Conservation (phyloP, 2,888 invertebrate genomes). For the Aphidoletes aphidimyza region DNA sequence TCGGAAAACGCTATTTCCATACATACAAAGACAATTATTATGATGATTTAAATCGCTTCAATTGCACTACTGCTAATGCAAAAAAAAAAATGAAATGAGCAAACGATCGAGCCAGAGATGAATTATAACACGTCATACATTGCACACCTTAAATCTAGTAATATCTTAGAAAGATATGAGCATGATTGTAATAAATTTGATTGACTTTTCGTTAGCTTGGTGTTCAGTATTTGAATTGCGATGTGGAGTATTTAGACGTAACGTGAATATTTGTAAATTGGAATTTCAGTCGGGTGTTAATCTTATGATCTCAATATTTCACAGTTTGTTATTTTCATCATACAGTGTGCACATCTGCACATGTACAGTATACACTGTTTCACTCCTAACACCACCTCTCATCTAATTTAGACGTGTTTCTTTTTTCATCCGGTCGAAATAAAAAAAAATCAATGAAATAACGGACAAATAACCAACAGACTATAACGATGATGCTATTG, state of each 20-base stretch:
- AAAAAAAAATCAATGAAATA: conserved; percentile 14
- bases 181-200: conserved; percentile 11
- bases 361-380: too few relatives aligned
- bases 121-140: conserved; percentile 27
- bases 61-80: background rate
- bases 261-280: too few relatives aligned
- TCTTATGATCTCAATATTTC: too few relatives aligned
- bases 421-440: background rate
- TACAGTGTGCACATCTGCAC: too few relatives aligned
- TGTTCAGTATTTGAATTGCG: too few relatives aligned
- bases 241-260: too few relatives aligned
- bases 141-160: conserved; percentile 50
- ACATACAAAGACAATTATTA: background rate
- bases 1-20: conserved; percentile 21
- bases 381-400: too few relatives aligned
- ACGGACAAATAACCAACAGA: background rate
- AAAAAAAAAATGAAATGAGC: background rate
- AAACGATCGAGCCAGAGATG: conserved; percentile 19
- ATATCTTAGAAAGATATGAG: conserved; percentile 15
- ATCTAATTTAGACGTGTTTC: too few relatives aligned
- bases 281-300: too few relatives aligned
- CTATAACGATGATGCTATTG: background rate
- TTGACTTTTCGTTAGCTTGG: background rate
- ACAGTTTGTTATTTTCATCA: too few relatives aligned
- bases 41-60: conserved; percentile 11